Conservation (phyloP, 1,140 invertebrate species). For the Rhopalosiphum padi region DNA sequence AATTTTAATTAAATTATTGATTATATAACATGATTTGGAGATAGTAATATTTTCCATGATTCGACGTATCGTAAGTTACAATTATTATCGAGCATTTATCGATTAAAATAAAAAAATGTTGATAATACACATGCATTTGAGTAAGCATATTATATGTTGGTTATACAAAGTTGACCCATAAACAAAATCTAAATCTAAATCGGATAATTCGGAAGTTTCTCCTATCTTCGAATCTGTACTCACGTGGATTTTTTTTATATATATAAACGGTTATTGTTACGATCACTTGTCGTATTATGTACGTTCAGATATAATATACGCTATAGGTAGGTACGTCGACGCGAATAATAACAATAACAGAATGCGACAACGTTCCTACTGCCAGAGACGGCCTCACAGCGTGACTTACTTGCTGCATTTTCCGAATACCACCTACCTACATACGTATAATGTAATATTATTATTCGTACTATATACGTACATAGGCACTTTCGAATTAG, state of each 20-base stretch:
- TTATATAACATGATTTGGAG: not conserved
- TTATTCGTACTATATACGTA: not conserved
- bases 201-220: not conserved
- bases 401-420: not conserved
- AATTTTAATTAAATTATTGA: not conserved
- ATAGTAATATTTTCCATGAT: not conserved
- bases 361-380: not conserved
- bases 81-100: not conserved
- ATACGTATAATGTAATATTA: not conserved
- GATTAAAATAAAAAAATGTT: not conserved
- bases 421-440: not conserved
- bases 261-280: not conserved
- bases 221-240: not conserved
- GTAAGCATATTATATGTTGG: no score
- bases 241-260: not conserved
- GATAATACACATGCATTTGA: not conserved
- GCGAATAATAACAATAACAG: conserved; percentile 2
- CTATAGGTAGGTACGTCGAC: not conserved
- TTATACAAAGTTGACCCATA: not conserved
- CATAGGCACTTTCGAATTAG: not conserved
- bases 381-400: not conserved
- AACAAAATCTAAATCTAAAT: not conserved
- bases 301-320: not conserved
- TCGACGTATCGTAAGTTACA: not conserved
- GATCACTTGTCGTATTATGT: not conserved